phyloP scores from a whole-genome alignment of 2,113 vertebrate species.

The Macaca nemestrina region DNA sequence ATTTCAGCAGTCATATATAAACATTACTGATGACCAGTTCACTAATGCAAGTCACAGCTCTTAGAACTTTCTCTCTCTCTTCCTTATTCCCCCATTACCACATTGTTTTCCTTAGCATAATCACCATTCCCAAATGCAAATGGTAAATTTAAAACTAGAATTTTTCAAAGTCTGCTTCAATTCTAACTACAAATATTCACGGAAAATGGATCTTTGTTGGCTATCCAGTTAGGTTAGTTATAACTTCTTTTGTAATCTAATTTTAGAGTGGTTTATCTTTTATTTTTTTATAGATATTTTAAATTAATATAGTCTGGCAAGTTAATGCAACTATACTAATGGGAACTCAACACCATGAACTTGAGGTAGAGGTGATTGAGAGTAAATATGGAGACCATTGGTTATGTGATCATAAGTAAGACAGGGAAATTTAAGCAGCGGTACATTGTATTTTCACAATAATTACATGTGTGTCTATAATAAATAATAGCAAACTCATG shows the following conservation, averaged over 20 bases:
- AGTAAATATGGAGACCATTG: background rate
- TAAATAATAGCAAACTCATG: background rate
- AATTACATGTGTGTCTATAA: background rate
- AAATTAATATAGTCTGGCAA: background rate
- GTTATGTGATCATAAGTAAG: background rate
- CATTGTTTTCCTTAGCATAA: background rate
- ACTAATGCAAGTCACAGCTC: background rate
- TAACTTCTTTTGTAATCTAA: background rate
- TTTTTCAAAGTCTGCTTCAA: conserved; percentile 1
- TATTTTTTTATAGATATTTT: conserved; percentile 17
- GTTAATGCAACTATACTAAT: background rate
- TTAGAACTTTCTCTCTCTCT: background rate
- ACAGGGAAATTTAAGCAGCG: background rate
- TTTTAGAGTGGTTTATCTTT: conserved; percentile 2
- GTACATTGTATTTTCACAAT: background rate
- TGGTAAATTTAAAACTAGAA: background rate
- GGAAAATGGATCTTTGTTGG: background rate
- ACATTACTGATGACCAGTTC: background rate
- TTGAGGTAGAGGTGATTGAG: background rate
- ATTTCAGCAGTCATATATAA: background rate
- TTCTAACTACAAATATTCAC: background rate
- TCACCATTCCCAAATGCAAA: background rate
- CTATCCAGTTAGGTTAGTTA: background rate
- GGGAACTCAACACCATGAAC: background rate
- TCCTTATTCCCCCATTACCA: background rate